phyloP scores from a whole-genome alignment of 2,888 invertebrate genomes.

The Deilephila porcellus region DNA sequence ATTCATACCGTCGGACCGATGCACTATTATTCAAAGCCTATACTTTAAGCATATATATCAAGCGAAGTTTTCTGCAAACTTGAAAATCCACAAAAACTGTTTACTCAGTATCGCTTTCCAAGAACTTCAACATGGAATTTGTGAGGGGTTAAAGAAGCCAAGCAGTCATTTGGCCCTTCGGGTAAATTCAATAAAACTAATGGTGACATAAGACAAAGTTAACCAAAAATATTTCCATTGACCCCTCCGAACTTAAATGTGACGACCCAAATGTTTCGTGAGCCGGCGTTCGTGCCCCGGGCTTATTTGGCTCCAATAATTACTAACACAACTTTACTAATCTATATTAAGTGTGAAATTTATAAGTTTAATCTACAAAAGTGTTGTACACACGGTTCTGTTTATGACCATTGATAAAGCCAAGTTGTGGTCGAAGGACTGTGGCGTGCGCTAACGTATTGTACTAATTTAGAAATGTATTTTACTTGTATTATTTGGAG shows the following conservation, averaged over 20 bases:
- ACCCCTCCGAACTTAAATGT: neutral
- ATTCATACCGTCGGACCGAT: no score
- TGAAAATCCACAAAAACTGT: no score
- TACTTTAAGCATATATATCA: no score
- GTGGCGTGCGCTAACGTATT: neutral
- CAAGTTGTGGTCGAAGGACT: neutral
- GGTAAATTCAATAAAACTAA: no score
- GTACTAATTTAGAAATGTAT: neutral
- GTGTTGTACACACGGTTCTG: conserved; percentile 20
- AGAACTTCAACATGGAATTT: no score
- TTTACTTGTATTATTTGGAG: neutral
- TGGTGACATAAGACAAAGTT: neutral
- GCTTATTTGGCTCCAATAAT: neutral
- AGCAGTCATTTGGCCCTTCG: no score
- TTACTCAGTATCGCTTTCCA: no score
- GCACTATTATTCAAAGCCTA: no score
- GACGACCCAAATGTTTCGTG: neutral
- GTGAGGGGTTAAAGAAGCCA: no score
- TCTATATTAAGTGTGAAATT: conserved; percentile 22
- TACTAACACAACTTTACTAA: conserved; percentile 8
- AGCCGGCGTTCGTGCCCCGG: neutral
- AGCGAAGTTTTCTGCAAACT: no score
- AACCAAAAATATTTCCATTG: neutral
- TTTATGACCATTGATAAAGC: conserved; percentile 9
- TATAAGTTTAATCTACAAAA: conserved; percentile 21